Evolutionary conservation across 2,888 invertebrate genomes (phyloP), one percentile per base, ranked within the genome.

Genomic region (Melinaea marsaeus): DNA sequence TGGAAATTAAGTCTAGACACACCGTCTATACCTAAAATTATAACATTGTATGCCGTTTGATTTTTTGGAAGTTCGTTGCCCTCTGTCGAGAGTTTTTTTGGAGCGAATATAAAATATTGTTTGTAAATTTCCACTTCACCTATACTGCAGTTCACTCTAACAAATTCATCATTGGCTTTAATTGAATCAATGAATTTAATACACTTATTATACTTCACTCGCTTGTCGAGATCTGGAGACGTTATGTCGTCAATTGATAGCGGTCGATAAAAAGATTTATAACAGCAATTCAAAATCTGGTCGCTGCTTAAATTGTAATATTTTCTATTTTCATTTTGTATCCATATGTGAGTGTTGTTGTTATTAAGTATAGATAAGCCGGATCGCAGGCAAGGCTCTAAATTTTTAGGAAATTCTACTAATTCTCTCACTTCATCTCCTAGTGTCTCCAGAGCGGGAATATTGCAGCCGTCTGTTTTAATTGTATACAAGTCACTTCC

Each of bases 1-100:
- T 95, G 93, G 70, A 97, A 94, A 81, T 97, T 97, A 58, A 96
- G 83, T 70, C 97, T 92, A 0, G 97, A 97, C 35, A 97, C 92
- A 11, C 95, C 94, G 79, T 97, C 97, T 57, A 97, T 83, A 4
- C 97, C 97, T 51, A 97, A 79, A 55, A 97, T 86, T 69, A 97
- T 85, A 2, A 97, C 91, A 71, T 94, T 96, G 22, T 93, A 85
- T 55, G 74, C 64, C 6, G 71, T 51, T 37, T 70, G 70, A 57
- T 71, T 72, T 4, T 45, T 60, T 22, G 61, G 42, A 4, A 59
- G 58, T 57, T 70, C 54, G 32, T 72, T 68, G 0, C 68, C 69
- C 6, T 60, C 60, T 13, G 67, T 64, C 2, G 55, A 65, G 42
- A 74, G 71, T 60, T 71, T 57, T 75, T 79, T 84, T 67, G 91